Base-by-base conservation (phyloP, 2,113 vertebrate species). In the Australoheros scitulus region DNA sequence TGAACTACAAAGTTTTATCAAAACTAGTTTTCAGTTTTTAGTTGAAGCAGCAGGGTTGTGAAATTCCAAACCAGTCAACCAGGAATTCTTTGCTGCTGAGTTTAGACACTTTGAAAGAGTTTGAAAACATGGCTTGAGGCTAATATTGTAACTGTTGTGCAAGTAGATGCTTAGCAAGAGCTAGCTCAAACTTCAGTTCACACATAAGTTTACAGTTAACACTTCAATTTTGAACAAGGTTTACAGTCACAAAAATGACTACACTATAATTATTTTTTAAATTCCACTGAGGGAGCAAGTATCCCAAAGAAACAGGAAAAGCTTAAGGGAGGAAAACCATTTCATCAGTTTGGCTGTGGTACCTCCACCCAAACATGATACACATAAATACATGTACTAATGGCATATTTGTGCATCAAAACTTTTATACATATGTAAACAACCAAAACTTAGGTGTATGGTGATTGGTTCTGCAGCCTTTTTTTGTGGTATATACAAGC, bases 51-150 rank as follows among this genome's bases (percentile, higher is more conserved):
- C 6, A 0, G 24, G 17, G 47, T 55, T 72, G 68, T 55, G 47
- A 72, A 72, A 55, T 72, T 72, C 68, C 68, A 72, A 72, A 32
- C 68, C 7, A 72, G 43, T 32, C 65, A 70, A 70, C 65, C 65
- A 70, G 65, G 65, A 70, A 72, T 72, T 72, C 65, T 13, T 72
- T 52, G 43, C 65, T 72, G 43, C 43, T 52, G 24, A 72, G 65
- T 72, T 72, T 32, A 72, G 65, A 32, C 15, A 70, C 1, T 70
- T 29, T 50, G 41, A 70, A 32, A 0, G 0, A 72, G 65, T 72
- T 72, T 32, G 24, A 32, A 8, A 72, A 72, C 43, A 5, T 72
- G 43, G 43, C 65, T 72, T 32, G 43, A 72, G 43, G 65, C 65
- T 72, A 52, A 9, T 72, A 52, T 52, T 72, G 65, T 52, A 72